These are phyloP conservation scores for Anguilla pacifica DNA, from an alignment of 2,797 vertebrate genomes.

Conservation along the genomic window DNA sequence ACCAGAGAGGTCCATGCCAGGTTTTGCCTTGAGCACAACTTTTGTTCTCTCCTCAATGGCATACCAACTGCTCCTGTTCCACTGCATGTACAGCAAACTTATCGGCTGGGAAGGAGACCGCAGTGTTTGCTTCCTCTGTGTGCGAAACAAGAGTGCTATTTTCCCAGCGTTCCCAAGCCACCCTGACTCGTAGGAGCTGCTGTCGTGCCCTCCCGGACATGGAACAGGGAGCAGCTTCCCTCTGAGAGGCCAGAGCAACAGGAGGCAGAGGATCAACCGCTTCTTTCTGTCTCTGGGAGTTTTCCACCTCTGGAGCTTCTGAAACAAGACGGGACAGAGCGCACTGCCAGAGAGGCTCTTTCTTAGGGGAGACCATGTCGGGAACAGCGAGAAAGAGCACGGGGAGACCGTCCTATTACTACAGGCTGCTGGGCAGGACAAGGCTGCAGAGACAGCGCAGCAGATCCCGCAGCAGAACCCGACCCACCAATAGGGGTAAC, in stretches of 20 bases:
- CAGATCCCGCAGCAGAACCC: conserved; percentile 90
- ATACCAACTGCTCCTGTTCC: conserved; percentile 47
- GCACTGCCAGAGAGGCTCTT: neutral
- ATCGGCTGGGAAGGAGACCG: conserved; percentile 57
- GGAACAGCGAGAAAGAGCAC: conserved; percentile 88
- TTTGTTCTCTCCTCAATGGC: conserved; percentile 64
- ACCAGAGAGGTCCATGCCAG: conserved; percentile 65
- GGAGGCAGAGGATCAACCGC: conserved; percentile 56
- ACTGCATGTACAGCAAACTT: conserved; percentile 53
- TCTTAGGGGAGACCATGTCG: conserved; percentile 76
- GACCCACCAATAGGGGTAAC: conserved; percentile 86
- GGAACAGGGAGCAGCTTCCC: conserved; percentile 63
- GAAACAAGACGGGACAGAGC: conserved; percentile 29
- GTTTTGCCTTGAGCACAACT: conserved; percentile 75
- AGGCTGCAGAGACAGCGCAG: conserved; percentile 95
- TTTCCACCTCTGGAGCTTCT: conserved; percentile 5
- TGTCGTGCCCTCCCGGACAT: conserved; percentile 34
- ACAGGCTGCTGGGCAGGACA: conserved; percentile 91
- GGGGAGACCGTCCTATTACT: conserved; percentile 94
- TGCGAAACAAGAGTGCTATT: conserved; percentile 26
- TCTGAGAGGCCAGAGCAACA: conserved; percentile 55
- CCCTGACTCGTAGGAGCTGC: neutral
- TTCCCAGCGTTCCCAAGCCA: conserved; percentile 35
- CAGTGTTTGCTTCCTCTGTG: conserved; percentile 47
- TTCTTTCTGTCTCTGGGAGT: conserved; percentile 58